phyloP scores from a whole-genome alignment of 2,797 vertebrate species.

The Pseudochromis fuscus region DNA sequence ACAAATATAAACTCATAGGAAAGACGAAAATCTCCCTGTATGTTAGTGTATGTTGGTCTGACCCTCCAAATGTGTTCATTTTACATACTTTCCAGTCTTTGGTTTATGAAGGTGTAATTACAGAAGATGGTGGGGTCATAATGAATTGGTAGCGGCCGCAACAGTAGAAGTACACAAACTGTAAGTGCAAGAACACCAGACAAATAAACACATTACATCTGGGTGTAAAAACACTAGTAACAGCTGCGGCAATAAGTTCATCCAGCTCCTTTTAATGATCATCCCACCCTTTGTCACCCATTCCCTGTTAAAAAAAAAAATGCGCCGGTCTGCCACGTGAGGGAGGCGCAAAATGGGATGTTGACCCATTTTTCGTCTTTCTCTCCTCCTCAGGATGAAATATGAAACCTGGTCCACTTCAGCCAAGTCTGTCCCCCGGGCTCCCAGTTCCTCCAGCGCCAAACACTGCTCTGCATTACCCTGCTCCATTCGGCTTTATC shows the following conservation, averaged over 20 bases:
- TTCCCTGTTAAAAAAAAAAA: constrained; percentile 16
- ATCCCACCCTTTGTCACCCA: background rate
- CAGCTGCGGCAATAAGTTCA: no score
- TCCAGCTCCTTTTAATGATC: background rate
- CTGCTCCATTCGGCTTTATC: constrained; percentile 45
- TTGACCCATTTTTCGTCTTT: constrained; percentile 66
- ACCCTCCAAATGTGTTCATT: no score
- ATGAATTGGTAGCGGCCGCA: no score
- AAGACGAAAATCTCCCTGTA: no score
- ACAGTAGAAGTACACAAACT: background rate
- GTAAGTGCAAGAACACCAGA: background rate
- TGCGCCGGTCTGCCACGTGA: constrained; percentile 39
- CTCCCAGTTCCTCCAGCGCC: constrained; percentile 68
- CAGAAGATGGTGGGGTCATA: background rate
- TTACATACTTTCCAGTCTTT: no score
- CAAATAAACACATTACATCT: background rate
- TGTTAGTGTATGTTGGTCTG: no score
- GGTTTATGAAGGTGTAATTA: background rate
- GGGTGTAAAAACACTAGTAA: no score
- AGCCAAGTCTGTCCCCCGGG: constrained; percentile 70
- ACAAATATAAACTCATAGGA: no score
- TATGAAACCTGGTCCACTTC: constrained; percentile 81
- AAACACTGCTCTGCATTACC: constrained; percentile 56
- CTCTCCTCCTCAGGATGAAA: constrained; percentile 80
- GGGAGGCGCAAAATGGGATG: constrained; percentile 73